Percentiles rank a stretch among this genome's conserved stretches.
Evolutionary conservation across 2,888 invertebrate genomes (phyloP).

Genomic region (Drosophila monieri): DNA sequence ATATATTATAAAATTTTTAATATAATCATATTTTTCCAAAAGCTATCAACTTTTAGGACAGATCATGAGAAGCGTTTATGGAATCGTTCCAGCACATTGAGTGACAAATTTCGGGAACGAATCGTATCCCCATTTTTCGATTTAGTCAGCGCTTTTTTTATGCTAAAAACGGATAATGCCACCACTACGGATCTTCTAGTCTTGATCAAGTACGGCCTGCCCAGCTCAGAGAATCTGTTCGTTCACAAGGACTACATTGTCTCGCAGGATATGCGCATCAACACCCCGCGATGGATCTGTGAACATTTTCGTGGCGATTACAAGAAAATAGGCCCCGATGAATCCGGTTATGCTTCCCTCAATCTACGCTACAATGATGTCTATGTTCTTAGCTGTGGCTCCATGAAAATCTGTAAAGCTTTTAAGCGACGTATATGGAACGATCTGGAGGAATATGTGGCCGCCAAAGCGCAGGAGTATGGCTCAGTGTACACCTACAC

Average conservation of each 20-base stretch:
- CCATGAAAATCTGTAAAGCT: constrained; percentile 41
- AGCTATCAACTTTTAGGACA: constrained; percentile 58
- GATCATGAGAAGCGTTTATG: constrained; percentile 60
- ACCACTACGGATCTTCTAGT: constrained; percentile 43
- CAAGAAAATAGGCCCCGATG: constrained; percentile 39
- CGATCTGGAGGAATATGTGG: constrained; percentile 49
- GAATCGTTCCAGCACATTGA: constrained; percentile 23
- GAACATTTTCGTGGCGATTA: constrained; percentile 55
- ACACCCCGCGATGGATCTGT: constrained; percentile 59
- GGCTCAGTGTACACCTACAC: constrained; percentile 62
- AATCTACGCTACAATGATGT: constrained; percentile 64
- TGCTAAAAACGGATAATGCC: constrained; percentile 13
- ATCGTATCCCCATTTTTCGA: constrained; percentile 47
- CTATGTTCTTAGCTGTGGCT: constrained; percentile 54
- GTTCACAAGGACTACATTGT: constrained; percentile 67
- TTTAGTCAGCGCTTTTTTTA: constrained; percentile 26
- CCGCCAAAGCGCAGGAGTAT: constrained; percentile 37
- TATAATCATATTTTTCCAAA: neutral
- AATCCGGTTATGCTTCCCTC: constrained; percentile 31
- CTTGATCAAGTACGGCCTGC: constrained; percentile 61
- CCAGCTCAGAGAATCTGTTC: constrained; percentile 55
- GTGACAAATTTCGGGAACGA: constrained; percentile 45
- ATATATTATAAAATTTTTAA: no score
- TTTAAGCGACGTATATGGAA: constrained; percentile 54
- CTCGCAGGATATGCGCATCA: constrained; percentile 49